These are phyloP conservation scores for Poecilia velifera DNA, from an alignment of 2,797 vertebrate species.

Conservation along the genomic window DNA sequence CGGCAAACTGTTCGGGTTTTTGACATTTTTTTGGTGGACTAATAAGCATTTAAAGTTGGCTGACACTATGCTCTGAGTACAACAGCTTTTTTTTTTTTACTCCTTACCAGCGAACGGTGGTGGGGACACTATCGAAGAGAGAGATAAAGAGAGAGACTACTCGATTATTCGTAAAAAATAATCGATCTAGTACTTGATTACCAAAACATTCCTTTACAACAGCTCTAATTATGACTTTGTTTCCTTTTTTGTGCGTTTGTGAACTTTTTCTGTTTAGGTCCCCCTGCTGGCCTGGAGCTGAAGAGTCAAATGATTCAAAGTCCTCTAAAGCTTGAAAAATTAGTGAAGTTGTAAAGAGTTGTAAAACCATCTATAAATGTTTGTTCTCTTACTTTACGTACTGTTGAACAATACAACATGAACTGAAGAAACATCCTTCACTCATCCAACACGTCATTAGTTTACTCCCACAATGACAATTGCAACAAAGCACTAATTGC, in stretches of 20 bases:
- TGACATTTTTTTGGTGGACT: too few relatives aligned
- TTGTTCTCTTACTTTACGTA: background rate
- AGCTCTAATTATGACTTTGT: background rate
- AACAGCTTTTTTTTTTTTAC: too few relatives aligned
- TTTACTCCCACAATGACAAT: conserved; percentile 46
- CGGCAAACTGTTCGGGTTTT: too few relatives aligned
- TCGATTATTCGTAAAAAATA: too few relatives aligned
- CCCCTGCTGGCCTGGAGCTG: background rate
- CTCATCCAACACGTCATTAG: conserved; percentile 16
- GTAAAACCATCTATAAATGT: background rate
- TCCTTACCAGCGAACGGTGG: too few relatives aligned
- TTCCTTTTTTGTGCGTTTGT: background rate
- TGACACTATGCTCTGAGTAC: too few relatives aligned
- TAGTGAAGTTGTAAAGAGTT: background rate
- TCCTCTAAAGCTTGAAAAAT: background rate
- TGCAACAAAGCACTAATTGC: conserved; percentile 62
- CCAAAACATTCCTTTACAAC: too few relatives aligned
- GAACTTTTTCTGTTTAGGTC: background rate
- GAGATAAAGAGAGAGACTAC: too few relatives aligned
- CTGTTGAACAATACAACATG: conserved; percentile 6
- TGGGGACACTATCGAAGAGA: too few relatives aligned
- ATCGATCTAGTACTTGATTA: too few relatives aligned
- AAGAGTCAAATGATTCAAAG: background rate
- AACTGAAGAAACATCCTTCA: conserved; percentile 30
- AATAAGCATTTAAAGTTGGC: too few relatives aligned